Evolutionary conservation across 1,140 invertebrate genomes (phyloP), one percentile per base, ranked within the genome.

Genomic region (Apolygus lucorum): DNA sequence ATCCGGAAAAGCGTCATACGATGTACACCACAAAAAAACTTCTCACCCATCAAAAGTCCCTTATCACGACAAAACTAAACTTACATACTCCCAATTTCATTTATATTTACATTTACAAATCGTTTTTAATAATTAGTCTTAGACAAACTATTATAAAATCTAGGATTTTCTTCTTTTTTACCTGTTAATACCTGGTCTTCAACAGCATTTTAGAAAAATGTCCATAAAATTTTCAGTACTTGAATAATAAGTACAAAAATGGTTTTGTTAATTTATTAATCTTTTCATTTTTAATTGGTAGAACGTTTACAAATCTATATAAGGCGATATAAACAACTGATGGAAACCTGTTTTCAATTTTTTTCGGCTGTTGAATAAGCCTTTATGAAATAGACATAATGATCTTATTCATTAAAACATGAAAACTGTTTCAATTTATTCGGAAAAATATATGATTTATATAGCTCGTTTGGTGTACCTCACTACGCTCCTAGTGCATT

Each of bases 341-440:
- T n/a, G n/a, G n/a, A n/a, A n/a, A n/a, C n/a, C n/a, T n/a, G n/a
- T n/a, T n/a, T n/a, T n/a, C n/a, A n/a, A n/a, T n/a, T n/a, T n/a
- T n/a, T n/a, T n/a, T n/a, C n/a, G n/a, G n/a, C n/a, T n/a, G n/a
- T n/a, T n/a, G n/a, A n/a, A n/a, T n/a, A n/a, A n/a, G n/a, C n/a
- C n/a, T n/a, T n/a, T n/a, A n/a, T n/a, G 34, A 42, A 42, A 42
- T 42, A 17, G 34, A 42, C 34, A 42, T 42, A 17, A 42, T 42
- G 4, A 42, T 67, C 22, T 66, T 28, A 2, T 66, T 29, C 27
- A 17, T 67, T 29, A 29, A 4, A 63, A 63, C 2, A 42, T 29
- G 28, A 24, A 67, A 67, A 28, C 2, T 67, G 64, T 67, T 67
- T 67, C 64, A 67, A 67, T 67, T 67, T 67, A 67, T 67, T 67